Evolutionary conservation across 1,140 invertebrate species (phyloP), one percentile per base, ranked within the genome.

Genomic region (Notospermus geniculatus): DNA sequence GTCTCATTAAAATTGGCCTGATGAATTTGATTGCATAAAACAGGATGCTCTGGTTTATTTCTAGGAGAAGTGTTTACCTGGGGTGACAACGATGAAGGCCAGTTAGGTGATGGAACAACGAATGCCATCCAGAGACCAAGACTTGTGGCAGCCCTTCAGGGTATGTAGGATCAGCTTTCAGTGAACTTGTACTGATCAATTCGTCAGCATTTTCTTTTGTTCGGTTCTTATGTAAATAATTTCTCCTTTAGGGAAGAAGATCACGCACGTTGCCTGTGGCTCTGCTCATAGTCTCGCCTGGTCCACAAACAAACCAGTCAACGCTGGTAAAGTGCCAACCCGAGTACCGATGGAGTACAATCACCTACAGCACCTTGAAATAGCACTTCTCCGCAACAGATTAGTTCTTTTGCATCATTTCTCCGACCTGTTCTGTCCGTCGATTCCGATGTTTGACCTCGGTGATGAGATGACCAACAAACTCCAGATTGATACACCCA

Each of bases 241-340:
- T 50, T 50, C 46, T 19, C 9, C 63, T 70, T 15, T 77, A 91
- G 91, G 91, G 27, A 96, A 96, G 79, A 93, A 94, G 72, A 94
- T 97, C 45, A 95, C 93, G 1, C 86, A 90, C 68, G 94, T 97
- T 1, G 93, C 93, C 0, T 97, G 94, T 79, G 95, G 95, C 1
- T 97, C 93, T 17, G 94, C 95, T 0, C 95, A 98, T 76, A 96
- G 93, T 0, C 80, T 97, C 27, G 93, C 94, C 0, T 90, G 95
- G 87, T 95, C 91, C 57, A 92, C 90, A 0, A 90, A 88, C 28
- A 91, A 81, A 61, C 77, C 79, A 19, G 74, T 78, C 28, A 78
- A 76, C 67, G 84, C 87, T 15, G 89, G 89, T 41, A 84, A 87
- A 56, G 84, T 94, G 52, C 92, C 93, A 30, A 85, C 86, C 0